Base-by-base conservation (phyloP, 1,140 invertebrate genomes). In the Polypedilum vanderplanki region DNA sequence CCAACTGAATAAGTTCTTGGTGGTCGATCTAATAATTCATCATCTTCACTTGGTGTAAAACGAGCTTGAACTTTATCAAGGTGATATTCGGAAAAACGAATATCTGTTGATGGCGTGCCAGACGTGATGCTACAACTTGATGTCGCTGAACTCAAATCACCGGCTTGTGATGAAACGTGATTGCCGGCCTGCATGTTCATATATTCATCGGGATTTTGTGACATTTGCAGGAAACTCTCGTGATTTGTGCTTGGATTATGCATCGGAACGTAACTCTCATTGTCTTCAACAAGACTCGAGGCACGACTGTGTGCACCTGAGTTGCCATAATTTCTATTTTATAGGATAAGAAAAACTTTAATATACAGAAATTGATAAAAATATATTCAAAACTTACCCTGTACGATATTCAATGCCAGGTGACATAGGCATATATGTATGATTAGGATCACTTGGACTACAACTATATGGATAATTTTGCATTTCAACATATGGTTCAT, bases 1-100 rank as follows among this genome's bases (percentile, higher is more conserved):
- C 94, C 95, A 73, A 96, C 91, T 33, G 93, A 95, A 81, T 96
- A 96, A 2, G 94, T 91, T 78, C 94, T 86, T 64, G 87, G 85
- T 24, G 90, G 90, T 75, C 91, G 85, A 78, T 85, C 84, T 78
- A 83, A 79, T 77, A 79, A 79, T 75, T 86, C 82, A 76, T 86
- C 85, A 18, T 89, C 88, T 22, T 90, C 88, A 0, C 85, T 84
- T 0, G 86, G 85, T 5, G 86, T 81, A 15, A 90, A 84, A 76
- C 87, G 90, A 8, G 88, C 87, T 12, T 84, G 83, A 1, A 90
- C 89, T 80, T 90, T 90, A 73, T 91, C 89, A 20, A 90, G 79
- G 46, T 87, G 86, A 82, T 87, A 90, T 76, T 90, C 89, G 0
- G 85, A 85, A 75, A 89, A 88, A 0, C 85, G 82, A 74, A 79